phyloP scores from a whole-genome alignment of 2,113 vertebrate genomes.

The Pangasianodon hypophthalmus region DNA sequence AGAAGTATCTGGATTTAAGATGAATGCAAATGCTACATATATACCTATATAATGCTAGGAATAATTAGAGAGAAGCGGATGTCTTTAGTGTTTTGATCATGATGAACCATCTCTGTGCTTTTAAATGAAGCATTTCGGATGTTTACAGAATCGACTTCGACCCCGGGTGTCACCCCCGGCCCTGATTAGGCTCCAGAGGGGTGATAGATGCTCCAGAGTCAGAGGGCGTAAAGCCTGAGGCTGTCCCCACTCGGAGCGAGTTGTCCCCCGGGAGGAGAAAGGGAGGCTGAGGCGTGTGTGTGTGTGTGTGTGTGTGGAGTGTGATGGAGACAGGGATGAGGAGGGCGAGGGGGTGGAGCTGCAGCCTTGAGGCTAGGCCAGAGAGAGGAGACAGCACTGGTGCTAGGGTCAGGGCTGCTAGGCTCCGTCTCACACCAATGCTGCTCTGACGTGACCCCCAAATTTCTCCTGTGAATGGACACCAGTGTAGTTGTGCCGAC shows the following conservation, averaged over 20 bases:
- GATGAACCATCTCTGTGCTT: slow-evolving; percentile 66
- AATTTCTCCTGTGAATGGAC: slow-evolving; percentile 76
- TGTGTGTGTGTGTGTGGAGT: slow-evolving; percentile 54
- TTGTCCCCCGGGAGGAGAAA: slow-evolving; percentile 67
- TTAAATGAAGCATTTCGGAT: slow-evolving; percentile 76
- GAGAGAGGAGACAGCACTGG: slow-evolving; percentile 81
- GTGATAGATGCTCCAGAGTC: slow-evolving; percentile 79
- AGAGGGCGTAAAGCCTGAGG: slow-evolving; percentile 69
- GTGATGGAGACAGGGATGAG: slow-evolving; percentile 64
- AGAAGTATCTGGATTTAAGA: not conserved
- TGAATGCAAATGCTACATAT: not conserved
- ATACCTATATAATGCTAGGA: slow-evolving; percentile 18
- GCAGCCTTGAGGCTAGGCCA: slow-evolving; percentile 76
- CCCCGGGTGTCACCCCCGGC: slow-evolving; percentile 71
- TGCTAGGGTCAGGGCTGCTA: slow-evolving; percentile 78
- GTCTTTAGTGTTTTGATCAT: slow-evolving; percentile 65
- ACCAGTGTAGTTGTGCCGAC: slow-evolving; percentile 66
- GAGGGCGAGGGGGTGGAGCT: slow-evolving; percentile 61
- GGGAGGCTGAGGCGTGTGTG: slow-evolving; percentile 69
- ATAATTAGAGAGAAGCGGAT: slow-evolving; percentile 68
- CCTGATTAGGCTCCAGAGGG: slow-evolving; percentile 74
- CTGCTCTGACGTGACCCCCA: slow-evolving; percentile 78
- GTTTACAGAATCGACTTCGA: slow-evolving; percentile 78
- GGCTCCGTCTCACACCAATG: slow-evolving; percentile 74
- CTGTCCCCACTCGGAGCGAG: slow-evolving; percentile 60